phyloP scores from a whole-genome alignment of 2,797 vertebrate species.

The Glyptemys insculpta region DNA sequence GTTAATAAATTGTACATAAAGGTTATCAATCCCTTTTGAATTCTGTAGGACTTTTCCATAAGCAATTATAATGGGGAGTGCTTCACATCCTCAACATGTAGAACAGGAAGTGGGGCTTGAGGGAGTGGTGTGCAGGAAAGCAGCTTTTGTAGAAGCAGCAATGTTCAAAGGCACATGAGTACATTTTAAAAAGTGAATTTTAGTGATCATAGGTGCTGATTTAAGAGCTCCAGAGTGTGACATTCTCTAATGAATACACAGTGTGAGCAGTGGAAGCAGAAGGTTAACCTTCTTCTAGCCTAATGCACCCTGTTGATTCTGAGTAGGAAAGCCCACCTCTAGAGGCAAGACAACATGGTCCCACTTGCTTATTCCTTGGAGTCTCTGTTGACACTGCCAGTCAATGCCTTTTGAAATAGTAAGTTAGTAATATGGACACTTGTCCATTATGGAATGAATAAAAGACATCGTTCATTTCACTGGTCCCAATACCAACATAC shows the following conservation, averaged over 20 bases:
- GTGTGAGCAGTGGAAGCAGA: neutral
- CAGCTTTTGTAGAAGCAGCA: neutral
- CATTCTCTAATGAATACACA: neutral
- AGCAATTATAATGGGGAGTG: neutral
- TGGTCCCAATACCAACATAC: neutral
- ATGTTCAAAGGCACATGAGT: neutral
- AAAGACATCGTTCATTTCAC: neutral
- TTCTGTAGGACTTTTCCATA: neutral
- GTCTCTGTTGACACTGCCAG: neutral
- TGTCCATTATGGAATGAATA: neutral
- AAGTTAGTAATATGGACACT: neutral
- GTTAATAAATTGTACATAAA: neutral
- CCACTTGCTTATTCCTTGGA: neutral
- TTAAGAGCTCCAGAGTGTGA: neutral
- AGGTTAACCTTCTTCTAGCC: conserved; percentile 13
- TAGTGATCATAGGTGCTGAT: neutral
- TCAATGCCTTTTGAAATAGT: neutral
- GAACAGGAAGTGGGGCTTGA: neutral
- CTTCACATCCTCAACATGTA: neutral
- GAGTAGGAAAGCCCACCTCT: neutral
- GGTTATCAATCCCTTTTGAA: neutral
- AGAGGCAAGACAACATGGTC: neutral
- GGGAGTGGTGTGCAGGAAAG: neutral
- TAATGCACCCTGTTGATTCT: conserved; percentile 4
- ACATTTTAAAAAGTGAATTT: neutral